Conservation (phyloP, 2,888 invertebrate species). For the Conistra vaccinii region DNA sequence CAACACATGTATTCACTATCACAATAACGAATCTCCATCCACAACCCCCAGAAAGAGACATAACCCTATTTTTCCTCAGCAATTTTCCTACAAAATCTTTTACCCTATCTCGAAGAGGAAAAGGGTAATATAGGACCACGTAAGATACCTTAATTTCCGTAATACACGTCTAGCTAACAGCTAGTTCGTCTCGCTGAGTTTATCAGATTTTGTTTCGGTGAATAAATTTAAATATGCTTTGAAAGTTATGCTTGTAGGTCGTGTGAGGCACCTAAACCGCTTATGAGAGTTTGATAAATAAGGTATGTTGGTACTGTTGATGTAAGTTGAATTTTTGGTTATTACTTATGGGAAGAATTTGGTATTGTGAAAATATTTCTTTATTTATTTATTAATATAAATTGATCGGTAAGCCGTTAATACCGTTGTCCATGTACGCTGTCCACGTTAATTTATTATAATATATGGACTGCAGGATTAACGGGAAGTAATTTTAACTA, state of each 20-base stretch:
- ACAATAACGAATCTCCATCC: constrained; percentile 7
- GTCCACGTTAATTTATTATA: no score
- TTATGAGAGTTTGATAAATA: constrained; percentile 18
- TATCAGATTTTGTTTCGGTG: constrained; percentile 61
- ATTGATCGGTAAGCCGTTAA: no score
- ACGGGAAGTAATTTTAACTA: no score
- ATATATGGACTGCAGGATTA: no score
- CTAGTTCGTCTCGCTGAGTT: constrained; percentile 38
- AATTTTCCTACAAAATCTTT: constrained; percentile 29
- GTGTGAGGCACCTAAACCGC: background rate
- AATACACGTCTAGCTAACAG: constrained; percentile 35
- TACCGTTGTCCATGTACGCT: no score
- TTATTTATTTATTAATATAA: no score
- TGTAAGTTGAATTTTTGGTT: background rate
- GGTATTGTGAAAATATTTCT: no score
- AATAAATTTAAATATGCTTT: constrained; percentile 64
- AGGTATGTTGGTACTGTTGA: background rate
- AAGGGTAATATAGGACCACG: constrained; percentile 27
- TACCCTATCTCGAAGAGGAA: constrained; percentile 17
- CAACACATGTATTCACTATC: constrained; percentile 5
- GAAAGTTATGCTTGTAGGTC: constrained; percentile 38
- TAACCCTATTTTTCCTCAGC: constrained; percentile 35
- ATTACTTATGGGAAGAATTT: background rate
- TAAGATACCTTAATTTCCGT: constrained; percentile 59
- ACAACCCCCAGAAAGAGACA: constrained; percentile 12